These are phyloP conservation scores for Rhadina sibilatrix DNA, from an alignment of 2,113 vertebrate species.

Conservation along the genomic window DNA sequence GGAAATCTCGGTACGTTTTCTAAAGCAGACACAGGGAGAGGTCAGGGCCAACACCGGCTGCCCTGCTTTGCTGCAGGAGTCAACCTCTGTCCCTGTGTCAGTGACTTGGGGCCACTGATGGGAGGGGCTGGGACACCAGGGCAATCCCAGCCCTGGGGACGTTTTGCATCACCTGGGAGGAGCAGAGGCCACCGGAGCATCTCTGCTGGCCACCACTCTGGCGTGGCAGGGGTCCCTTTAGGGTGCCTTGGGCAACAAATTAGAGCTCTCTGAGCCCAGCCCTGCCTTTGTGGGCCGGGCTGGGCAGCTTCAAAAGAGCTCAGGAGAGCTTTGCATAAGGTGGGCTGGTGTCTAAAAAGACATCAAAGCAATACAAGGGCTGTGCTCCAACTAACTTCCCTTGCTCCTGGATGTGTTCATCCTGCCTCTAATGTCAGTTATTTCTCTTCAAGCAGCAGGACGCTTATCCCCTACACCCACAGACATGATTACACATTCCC, in stretches of 20 bases:
- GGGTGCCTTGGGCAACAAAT: background rate
- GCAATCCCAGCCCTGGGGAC: background rate
- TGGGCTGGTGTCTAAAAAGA: background rate
- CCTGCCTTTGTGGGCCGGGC: background rate
- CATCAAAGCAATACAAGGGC: background rate
- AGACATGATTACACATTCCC: background rate
- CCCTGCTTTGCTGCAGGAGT: background rate
- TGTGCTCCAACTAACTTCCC: background rate
- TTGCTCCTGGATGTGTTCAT: background rate
- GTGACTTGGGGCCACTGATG: accelerated
- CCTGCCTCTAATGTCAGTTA: background rate
- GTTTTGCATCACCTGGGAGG: accelerated
- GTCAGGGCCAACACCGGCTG: background rate
- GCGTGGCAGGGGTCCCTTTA: background rate
- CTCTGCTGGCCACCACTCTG: background rate
- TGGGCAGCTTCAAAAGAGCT: background rate
- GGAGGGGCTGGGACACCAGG: background rate
- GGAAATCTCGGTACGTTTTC: slow-evolving; percentile 99
- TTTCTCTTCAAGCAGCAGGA: background rate
- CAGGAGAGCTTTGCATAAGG: background rate
- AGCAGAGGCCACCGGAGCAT: accelerated
- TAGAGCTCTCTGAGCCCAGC: background rate
- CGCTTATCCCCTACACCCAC: accelerated
- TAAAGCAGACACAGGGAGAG: slow-evolving; percentile 29
- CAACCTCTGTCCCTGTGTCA: accelerated